These are phyloP conservation scores for Podarcis muralis DNA, from an alignment of 2,113 vertebrate genomes.

Conservation along the genomic window DNA sequence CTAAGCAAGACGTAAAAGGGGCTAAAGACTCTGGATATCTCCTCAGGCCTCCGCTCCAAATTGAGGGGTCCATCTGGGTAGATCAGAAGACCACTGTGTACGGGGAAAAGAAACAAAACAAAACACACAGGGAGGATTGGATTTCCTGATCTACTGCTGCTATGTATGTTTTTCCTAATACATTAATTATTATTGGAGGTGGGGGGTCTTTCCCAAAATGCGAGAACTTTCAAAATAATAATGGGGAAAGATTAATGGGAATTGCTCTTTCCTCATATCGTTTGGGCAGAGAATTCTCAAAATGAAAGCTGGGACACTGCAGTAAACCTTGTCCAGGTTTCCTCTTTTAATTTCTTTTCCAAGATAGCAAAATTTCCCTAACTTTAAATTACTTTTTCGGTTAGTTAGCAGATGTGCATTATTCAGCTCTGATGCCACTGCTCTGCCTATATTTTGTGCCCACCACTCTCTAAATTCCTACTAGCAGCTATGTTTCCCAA, in stretches of 20 bases:
- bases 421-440: neutral
- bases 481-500: neutral
- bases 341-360: neutral
- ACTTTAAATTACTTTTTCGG: neutral
- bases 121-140: neutral
- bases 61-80: constrained; percentile 78
- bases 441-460: neutral
- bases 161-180: neutral
- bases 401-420: neutral
- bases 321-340: too few species aligned
- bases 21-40: constrained; percentile 76
- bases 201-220: neutral
- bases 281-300: neutral
- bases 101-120: neutral
- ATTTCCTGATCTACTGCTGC: too few species aligned
- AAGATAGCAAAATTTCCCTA: neutral
- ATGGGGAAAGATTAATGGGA: neutral
- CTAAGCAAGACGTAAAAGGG: constrained; percentile 74
- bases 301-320: neutral
- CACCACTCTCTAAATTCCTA: neutral
- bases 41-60: constrained; percentile 68
- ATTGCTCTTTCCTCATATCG: neutral
- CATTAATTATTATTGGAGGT: neutral
- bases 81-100: constrained; percentile 74
- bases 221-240: neutral